Base-by-base conservation (phyloP, 2,113 vertebrate genomes). In the Mustela nigripes region DNA sequence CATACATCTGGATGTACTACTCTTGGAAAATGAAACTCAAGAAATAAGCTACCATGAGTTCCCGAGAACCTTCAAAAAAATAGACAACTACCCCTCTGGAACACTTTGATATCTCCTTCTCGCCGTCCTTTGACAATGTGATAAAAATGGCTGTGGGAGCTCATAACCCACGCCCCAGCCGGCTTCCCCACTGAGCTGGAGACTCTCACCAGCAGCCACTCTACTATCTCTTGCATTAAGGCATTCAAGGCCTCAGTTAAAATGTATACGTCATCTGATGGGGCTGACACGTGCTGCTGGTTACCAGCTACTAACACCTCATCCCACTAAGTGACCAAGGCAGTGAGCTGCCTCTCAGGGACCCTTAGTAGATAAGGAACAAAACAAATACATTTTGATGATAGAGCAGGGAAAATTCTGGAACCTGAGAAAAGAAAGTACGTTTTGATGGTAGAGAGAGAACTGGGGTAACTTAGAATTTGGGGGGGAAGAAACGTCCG, bases 1-100 rank as follows among this genome's bases (percentile, higher is more conserved):
- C 6, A 4, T 1, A 62, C 26, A 69, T 91, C 91, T 95, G 63
- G n/a, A 56, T 89, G 21, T 78, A 60, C 19, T 67, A 53, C 48
- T 74, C 67, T 86, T 92, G 19, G 63, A 73, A 94, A 84, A 92
- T 53, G 48, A 88, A 69, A 78, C 53, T 76, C 31, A 53, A 53
- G 33, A 84, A 60, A 74, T 63, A 60, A 81, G 50, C 31, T 16
- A 39, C 42, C 31, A 11, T 8, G 45, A 42, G 56, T 56, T 79
- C 28, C 60, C 1, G 58, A 56, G 26, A 12, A 42, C 60, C 48
- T 62, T 93, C 45, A 12, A 6, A 48, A 56, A 62, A 22, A 60
- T 45, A 83, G 10, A 3, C 7, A 89, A 3, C 15, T 36, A 3
- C 33, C 36, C 24, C 14, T 65, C 69, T 5, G 15, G 28, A 53